These are phyloP conservation scores for Sebastes steindachneri DNA, from an alignment of 2,797 vertebrate species.

Conservation along the genomic window DNA sequence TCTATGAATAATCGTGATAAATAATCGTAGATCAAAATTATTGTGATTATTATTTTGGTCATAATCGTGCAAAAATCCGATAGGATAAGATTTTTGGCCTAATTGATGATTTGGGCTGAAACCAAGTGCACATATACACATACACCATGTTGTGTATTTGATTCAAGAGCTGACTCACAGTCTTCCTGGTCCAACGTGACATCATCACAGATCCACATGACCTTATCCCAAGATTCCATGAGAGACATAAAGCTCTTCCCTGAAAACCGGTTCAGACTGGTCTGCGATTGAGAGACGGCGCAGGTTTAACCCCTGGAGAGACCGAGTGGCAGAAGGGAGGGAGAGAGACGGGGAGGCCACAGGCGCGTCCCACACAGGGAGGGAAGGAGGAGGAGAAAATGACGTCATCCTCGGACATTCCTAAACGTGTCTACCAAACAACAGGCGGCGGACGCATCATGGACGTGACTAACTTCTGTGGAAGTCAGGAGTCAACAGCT, in stretches of 20 bases:
- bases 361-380: slow-evolving; percentile 14
- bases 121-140: not conserved
- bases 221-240: slow-evolving; percentile 89
- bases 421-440: slow-evolving; percentile 33
- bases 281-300: slow-evolving; percentile 81
- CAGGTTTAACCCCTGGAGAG: slow-evolving; percentile 87
- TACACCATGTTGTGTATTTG: slow-evolving; percentile 27
- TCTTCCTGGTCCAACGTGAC: slow-evolving; percentile 86
- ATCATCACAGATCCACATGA: slow-evolving; percentile 89
- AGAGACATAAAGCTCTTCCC: slow-evolving; percentile 90
- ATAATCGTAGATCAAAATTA: too few relatives aligned
- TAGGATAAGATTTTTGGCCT: not conserved
- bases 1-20: too few relatives aligned
- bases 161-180: slow-evolving; percentile 81
- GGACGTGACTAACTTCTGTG: slow-evolving; percentile 11
- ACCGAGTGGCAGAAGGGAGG: slow-evolving; percentile 58
- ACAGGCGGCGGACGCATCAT: not conserved
- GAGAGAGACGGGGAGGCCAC: not conserved
- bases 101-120: not conserved
- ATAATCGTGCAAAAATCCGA: not conserved
- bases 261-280: slow-evolving; percentile 92
- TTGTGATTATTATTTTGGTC: too few relatives aligned
- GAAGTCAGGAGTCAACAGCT: not conserved
- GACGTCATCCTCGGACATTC: slow-evolving; percentile 34
- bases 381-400: slow-evolving; percentile 53